phyloP scores from a whole-genome alignment of 2,113 vertebrate species.

The Coreoperca whiteheadi region DNA sequence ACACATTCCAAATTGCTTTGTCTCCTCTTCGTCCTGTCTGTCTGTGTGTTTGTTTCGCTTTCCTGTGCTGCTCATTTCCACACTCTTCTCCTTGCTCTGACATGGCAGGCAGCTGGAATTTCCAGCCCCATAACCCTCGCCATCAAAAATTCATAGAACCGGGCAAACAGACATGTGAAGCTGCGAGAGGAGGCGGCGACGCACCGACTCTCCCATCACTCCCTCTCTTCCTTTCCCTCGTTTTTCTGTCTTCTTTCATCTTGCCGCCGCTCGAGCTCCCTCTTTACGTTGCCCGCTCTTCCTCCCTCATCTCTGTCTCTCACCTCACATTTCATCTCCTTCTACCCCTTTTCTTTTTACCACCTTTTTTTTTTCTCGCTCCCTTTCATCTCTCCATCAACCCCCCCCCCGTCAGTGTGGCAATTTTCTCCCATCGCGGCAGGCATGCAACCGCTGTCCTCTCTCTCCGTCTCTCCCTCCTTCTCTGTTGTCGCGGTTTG shows the following conservation, averaged over 20 bases:
- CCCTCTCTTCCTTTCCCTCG: constrained; percentile 51
- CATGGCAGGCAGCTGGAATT: constrained; percentile 71
- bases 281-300: constrained; percentile 55
- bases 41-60: constrained; percentile 58
- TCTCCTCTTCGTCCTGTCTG: constrained; percentile 30
- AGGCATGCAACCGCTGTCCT: constrained; percentile 66
- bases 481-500: constrained; percentile 74
- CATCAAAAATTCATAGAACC: constrained; percentile 82
- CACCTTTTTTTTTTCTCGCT: constrained; percentile 18
- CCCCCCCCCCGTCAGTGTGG: constrained; percentile 76
- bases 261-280: constrained; percentile 43
- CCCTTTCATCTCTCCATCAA: constrained; percentile 75
- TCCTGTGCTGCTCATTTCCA: constrained; percentile 68
- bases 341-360: constrained; percentile 9
- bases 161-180: constrained; percentile 57
- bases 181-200: constrained; percentile 38
- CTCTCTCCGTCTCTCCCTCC: constrained; percentile 38
- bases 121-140: constrained; percentile 64
- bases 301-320: constrained; percentile 58
- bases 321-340: constrained; percentile 66
- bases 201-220: constrained; percentile 60
- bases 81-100: constrained; percentile 62
- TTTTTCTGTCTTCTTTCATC: constrained; percentile 75
- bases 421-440: constrained; percentile 77
- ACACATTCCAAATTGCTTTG: constrained; percentile 56